Conservation (phyloP, 2,888 invertebrate genomes). For the Lasioglossum lativentre region DNA sequence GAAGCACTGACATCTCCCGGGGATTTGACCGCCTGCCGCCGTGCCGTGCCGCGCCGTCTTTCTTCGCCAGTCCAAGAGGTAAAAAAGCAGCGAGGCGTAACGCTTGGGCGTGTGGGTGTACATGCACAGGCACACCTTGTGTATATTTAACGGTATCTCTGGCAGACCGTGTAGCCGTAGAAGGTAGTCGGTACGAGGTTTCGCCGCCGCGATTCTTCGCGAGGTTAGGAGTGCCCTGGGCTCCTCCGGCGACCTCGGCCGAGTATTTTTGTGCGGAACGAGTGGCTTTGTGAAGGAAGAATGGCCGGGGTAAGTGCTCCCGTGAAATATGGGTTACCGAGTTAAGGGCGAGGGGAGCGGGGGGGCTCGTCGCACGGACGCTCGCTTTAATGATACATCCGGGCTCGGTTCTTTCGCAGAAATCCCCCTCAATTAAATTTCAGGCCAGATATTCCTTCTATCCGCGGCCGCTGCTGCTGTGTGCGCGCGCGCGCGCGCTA, state of each 20-base stretch:
- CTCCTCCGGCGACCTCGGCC: constrained; percentile 71
- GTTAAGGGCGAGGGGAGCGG: constrained; percentile 75
- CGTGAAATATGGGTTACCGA: constrained; percentile 83
- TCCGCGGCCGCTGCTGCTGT: constrained; percentile 11
- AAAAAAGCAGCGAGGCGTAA: constrained; percentile 44
- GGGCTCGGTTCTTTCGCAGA: constrained; percentile 68
- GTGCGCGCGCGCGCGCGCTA: neutral
- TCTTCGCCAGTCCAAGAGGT: constrained; percentile 20
- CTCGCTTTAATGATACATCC: constrained; percentile 81
- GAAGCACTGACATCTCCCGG: constrained; percentile 39
- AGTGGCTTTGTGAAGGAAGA: constrained; percentile 82
- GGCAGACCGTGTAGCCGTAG: neutral
- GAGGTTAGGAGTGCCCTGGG: constrained; percentile 67
- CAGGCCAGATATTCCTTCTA: constrained; percentile 44
- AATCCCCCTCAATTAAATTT: constrained; percentile 73
- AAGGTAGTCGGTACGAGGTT: constrained; percentile 52
- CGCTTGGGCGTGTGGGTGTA: neutral
- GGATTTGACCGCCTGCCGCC: constrained; percentile 31
- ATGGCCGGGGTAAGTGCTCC: constrained; percentile 81
- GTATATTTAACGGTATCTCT: constrained; percentile 45
- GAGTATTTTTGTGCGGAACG: constrained; percentile 79
- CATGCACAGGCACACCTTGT: neutral
- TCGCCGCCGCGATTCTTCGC: constrained; percentile 67
- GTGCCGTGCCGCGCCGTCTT: constrained; percentile 1
- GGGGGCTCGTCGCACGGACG: constrained; percentile 59